A percentile compares a stretch with the other conserved stretches of the same genome.
Evolutionary conservation across 2,797 vertebrate genomes (phyloP).

Genomic region (Oryzias sinensis): DNA sequence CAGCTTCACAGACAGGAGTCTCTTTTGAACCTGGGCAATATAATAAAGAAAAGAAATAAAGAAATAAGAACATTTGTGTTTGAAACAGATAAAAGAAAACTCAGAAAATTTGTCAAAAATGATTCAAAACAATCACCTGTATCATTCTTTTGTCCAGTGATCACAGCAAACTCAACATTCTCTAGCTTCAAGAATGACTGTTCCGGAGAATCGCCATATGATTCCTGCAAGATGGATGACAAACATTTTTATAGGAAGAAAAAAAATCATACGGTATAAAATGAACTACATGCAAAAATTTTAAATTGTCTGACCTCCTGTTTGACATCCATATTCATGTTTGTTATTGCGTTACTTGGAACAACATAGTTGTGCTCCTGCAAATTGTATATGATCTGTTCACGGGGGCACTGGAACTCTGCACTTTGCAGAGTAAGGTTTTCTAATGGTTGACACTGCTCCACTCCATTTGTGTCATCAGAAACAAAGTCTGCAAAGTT

Average conservation of each 20-base stretch:
- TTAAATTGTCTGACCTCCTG: constrained; percentile 51
- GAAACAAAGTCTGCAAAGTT: constrained; percentile 49
- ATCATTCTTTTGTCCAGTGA: constrained; percentile 27
- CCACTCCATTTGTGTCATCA: constrained; percentile 22
- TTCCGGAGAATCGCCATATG: constrained; percentile 24
- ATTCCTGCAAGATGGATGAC: constrained; percentile 19
- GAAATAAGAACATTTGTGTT: neutral
- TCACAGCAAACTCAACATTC: constrained; percentile 31
- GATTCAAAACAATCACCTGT: constrained; percentile 33
- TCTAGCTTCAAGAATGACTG: constrained; percentile 56
- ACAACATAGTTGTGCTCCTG: constrained; percentile 40
- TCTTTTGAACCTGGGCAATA: constrained; percentile 13
- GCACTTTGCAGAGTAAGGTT: constrained; percentile 14
- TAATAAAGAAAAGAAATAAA: neutral
- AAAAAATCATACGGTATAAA: neutral
- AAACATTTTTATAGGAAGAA: neutral
- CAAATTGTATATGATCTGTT: constrained; percentile 21
- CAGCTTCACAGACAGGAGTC: constrained; percentile 3
- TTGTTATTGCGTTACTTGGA: constrained; percentile 35
- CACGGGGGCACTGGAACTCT: constrained; percentile 11
- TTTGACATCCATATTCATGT: constrained; percentile 53
- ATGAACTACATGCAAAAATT: neutral
- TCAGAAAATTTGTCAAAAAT: neutral
- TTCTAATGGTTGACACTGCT: constrained; percentile 27
- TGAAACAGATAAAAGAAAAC: neutral